Conservation (phyloP, 2,888 invertebrate species). For the Microctonus brassicae region DNA sequence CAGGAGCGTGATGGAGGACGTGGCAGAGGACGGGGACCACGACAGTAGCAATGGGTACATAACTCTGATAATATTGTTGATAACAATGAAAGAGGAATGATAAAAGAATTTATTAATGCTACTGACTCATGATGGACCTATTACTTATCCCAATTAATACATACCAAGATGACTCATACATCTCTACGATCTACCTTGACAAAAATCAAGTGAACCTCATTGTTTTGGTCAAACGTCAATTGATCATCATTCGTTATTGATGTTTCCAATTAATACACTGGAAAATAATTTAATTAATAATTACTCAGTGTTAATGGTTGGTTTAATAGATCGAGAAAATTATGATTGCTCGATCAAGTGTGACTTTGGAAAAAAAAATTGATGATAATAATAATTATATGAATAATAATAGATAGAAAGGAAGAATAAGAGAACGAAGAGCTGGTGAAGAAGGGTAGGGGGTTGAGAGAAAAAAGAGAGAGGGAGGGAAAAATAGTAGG, state of each 20-base stretch:
- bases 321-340: conserved; percentile 35
- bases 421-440: background rate
- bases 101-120: conserved; percentile 44
- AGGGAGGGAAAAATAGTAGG: background rate
- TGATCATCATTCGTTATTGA: conserved; percentile 24
- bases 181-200: background rate
- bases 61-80: conserved; percentile 37
- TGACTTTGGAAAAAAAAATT: conserved; percentile 25
- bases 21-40: conserved; percentile 64
- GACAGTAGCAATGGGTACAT: conserved; percentile 63
- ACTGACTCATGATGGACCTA: conserved; percentile 37
- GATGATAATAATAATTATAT: conserved; percentile 30
- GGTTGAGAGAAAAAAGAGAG: background rate
- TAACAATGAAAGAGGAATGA: conserved; percentile 48
- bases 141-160: conserved; percentile 31
- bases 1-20: conserved; percentile 65
- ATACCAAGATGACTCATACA: conserved; percentile 2
- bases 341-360: conserved; percentile 16
- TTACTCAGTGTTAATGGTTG: conserved; percentile 33
- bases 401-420: conserved; percentile 15
- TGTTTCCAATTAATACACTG: background rate
- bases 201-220: conserved; percentile 24
- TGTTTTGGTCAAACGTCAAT: conserved; percentile 24
- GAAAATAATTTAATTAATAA: conserved; percentile 24
- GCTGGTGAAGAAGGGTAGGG: background rate